Evolutionary conservation across 2,113 vertebrate genomes (phyloP).

Genomic region (Prinia subflava): DNA sequence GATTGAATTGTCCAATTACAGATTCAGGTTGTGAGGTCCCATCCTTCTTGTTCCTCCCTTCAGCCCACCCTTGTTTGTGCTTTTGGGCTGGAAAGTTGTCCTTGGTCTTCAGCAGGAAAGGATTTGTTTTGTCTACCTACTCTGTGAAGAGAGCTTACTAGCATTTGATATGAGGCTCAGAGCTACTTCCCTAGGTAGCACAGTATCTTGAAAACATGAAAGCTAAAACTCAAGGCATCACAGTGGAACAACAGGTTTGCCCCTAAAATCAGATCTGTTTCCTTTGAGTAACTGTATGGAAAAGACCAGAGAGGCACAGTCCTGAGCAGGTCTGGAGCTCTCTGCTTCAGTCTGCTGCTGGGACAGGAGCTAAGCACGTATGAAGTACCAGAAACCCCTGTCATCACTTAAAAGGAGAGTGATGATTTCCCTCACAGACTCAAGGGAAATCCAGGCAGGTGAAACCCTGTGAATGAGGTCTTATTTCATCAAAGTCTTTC

Average conservation of each 20-base stretch:
- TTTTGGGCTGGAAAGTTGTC: too few relatives aligned
- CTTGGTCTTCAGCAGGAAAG: too few relatives aligned
- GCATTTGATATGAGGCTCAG: too few relatives aligned
- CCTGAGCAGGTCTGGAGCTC: background rate
- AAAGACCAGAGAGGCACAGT: background rate
- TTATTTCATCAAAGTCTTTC: background rate
- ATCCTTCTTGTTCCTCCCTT: too few relatives aligned
- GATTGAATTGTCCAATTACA: too few relatives aligned
- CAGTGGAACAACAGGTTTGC: background rate
- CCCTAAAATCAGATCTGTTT: background rate
- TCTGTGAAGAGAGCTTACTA: too few relatives aligned
- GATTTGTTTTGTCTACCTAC: too few relatives aligned
- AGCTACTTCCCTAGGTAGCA: too few relatives aligned
- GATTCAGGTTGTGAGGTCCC: too few relatives aligned
- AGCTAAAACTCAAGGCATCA: too few relatives aligned
- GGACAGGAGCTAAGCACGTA: background rate
- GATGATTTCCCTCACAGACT: background rate
- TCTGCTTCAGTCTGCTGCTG: background rate
- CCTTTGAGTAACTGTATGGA: background rate
- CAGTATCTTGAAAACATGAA: too few relatives aligned
- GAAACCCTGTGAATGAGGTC: background rate
- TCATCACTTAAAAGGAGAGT: background rate
- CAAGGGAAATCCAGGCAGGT: background rate
- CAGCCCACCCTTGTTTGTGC: too few relatives aligned
- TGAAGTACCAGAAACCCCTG: background rate